Evolutionary conservation across 37 sponge, comb jelly and placozoan species (phyloP).

Genomic region (Aplysina aerophoba): DNA sequence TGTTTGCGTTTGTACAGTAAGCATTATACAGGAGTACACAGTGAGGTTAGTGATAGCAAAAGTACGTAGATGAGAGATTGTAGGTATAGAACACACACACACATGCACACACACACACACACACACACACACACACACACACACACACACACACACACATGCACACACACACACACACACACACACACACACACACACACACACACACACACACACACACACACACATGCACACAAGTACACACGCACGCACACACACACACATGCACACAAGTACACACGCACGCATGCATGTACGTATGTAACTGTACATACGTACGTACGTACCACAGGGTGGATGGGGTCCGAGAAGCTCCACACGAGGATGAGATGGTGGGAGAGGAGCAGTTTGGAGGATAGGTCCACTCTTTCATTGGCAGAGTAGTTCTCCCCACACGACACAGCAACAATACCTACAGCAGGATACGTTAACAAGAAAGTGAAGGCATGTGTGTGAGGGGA

Average conservation of each 20-base stretch:
- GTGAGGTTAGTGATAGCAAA: not conserved
- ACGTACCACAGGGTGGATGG: conserved; percentile 89
- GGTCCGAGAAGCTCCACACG: conserved; percentile 98
- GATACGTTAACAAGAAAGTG: not conserved
- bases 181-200: too few species aligned
- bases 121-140: too few species aligned
- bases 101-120: too few species aligned
- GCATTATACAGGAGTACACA: not conserved
- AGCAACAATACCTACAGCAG: conserved; percentile 90
- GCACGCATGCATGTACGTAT: too few species aligned
- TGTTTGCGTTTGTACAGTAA: not conserved
- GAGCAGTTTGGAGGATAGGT: conserved; percentile 71
- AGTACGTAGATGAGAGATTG: too few species aligned
- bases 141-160: too few species aligned
- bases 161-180: too few species aligned
- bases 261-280: too few species aligned
- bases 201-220: too few species aligned
- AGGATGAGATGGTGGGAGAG: conserved; percentile 77
- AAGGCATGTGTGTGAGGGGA: not conserved
- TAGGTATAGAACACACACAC: too few species aligned
- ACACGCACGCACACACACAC: too few species aligned
- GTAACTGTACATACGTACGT: not conserved
- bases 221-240: too few species aligned
- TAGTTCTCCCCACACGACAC: conserved; percentile 92
- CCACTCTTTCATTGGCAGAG: conserved; percentile 85